Conservation (phyloP, 2,888 invertebrate species). For the Hemicrepidius hirtus region DNA sequence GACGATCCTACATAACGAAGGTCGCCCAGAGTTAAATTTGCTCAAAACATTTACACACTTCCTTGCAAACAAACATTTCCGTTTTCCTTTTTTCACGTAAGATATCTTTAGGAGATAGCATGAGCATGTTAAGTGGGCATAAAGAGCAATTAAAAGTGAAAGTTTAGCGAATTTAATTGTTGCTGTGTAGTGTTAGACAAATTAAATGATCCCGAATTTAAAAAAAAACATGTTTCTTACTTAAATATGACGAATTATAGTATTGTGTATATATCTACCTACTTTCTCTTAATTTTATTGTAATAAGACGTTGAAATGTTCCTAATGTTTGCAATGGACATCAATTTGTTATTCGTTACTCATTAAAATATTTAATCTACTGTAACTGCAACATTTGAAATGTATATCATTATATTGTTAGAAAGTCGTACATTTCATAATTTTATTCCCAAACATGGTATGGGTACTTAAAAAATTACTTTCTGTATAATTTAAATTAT, state of each 20-base stretch:
- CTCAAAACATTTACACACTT: conserved; percentile 40
- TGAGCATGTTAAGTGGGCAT: conserved; percentile 21
- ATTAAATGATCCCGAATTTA: too few species aligned
- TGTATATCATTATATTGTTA: too few species aligned
- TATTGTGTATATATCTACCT: neutral
- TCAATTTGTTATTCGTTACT: too few species aligned
- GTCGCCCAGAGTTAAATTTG: conserved; percentile 31
- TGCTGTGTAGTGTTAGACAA: neutral
- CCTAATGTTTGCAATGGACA: neutral
- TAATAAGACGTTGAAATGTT: neutral
- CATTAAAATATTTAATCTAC: too few species aligned
- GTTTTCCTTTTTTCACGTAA: conserved; percentile 27
- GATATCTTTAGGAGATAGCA: conserved; percentile 9
- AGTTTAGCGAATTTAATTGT: neutral
- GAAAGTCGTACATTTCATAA: too few species aligned
- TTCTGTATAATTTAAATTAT: too few species aligned
- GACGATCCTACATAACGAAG: conserved; percentile 30
- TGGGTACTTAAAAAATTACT: too few species aligned
- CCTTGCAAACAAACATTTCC: conserved; percentile 40
- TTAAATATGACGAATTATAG: too few species aligned
- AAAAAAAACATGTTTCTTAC: too few species aligned
- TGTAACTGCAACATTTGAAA: too few species aligned
- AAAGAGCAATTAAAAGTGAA: conserved; percentile 18
- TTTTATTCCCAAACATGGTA: too few species aligned
- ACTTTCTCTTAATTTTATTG: neutral